Evolutionary conservation across 2,797 vertebrate species (phyloP).

Genomic region (Natrix natrix): DNA sequence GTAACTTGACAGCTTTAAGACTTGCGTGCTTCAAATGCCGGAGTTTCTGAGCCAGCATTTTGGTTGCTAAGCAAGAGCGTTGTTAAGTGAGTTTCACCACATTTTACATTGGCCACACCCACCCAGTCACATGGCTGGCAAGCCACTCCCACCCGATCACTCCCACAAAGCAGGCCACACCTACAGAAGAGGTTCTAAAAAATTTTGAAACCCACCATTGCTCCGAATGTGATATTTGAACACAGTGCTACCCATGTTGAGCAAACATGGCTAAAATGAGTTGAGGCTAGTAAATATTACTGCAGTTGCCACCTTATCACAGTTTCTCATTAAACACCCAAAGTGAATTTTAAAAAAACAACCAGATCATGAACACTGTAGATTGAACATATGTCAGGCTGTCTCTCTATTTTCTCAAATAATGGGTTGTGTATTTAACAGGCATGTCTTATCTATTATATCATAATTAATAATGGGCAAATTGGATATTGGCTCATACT

Average conservation of each 20-base stretch:
- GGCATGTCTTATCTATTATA: conserved; percentile 24
- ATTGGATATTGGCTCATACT: conserved; percentile 20
- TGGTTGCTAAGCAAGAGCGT: too few relatives aligned
- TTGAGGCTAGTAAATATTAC: neutral
- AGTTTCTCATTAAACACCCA: neutral
- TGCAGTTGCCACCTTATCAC: neutral
- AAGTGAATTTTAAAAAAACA: neutral
- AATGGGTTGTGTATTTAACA: conserved; percentile 16
- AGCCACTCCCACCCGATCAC: too few relatives aligned
- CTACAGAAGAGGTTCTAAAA: too few relatives aligned
- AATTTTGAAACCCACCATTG: too few relatives aligned
- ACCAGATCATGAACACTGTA: neutral
- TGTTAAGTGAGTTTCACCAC: too few relatives aligned
- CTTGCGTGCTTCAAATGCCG: too few relatives aligned
- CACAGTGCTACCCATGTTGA: neutral
- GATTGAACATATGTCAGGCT: neutral
- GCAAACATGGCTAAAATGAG: neutral
- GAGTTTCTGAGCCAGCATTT: too few relatives aligned
- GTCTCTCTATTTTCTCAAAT: conserved; percentile 1
- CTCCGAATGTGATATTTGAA: neutral
- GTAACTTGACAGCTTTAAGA: too few relatives aligned
- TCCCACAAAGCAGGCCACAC: too few relatives aligned
- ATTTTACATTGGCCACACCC: too few relatives aligned
- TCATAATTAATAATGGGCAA: conserved; percentile 31
- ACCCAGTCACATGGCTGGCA: too few relatives aligned